Percentiles rank a stretch among this genome's conserved stretches.
phyloP scores from a whole-genome alignment of 2,797 vertebrate species.

The Chelidonichthys spinosus region DNA sequence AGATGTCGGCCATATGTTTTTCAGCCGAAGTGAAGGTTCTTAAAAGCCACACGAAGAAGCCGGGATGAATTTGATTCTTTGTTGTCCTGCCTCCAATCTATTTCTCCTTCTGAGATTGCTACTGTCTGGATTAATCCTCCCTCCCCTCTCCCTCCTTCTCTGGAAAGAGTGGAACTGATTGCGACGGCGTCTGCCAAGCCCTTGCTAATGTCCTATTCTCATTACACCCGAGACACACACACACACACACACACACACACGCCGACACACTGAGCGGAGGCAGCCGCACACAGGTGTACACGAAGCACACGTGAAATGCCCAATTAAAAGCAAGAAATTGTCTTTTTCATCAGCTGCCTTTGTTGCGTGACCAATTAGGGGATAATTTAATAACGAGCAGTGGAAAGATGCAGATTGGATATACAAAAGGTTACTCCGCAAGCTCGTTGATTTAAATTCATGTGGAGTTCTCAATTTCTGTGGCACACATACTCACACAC shows the following conservation, averaged over 20 bases:
- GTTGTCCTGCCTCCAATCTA: constrained; percentile 42
- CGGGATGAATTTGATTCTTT: constrained; percentile 36
- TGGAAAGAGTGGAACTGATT: constrained; percentile 85
- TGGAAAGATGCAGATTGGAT: constrained; percentile 89
- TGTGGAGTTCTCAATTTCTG: constrained; percentile 72
- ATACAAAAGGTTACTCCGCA: constrained; percentile 90
- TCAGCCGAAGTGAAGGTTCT: constrained; percentile 22
- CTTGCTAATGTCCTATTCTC: constrained; percentile 92
- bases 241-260: constrained; percentile 37
- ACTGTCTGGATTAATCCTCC: constrained; percentile 66
- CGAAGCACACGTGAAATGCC: constrained; percentile 91
- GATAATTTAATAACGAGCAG: constrained; percentile 93
- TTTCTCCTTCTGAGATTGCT: constrained; percentile 61
- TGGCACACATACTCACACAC: constrained; percentile 52
- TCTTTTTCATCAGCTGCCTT: constrained; percentile 94
- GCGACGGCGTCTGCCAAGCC: constrained; percentile 90
- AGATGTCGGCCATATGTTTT: constrained; percentile 47
- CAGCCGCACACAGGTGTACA: constrained; percentile 91
- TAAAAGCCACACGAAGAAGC: constrained; percentile 37
- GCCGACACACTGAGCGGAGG: constrained; percentile 62
- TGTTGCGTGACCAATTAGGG: constrained; percentile 94
- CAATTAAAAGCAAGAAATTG: constrained; percentile 94
- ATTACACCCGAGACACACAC: constrained; percentile 81
- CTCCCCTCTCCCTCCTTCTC: constrained; percentile 62
- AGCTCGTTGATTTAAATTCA: constrained; percentile 85